Conservation (phyloP, 2,888 invertebrate genomes). For the Salticus scenicus region DNA sequence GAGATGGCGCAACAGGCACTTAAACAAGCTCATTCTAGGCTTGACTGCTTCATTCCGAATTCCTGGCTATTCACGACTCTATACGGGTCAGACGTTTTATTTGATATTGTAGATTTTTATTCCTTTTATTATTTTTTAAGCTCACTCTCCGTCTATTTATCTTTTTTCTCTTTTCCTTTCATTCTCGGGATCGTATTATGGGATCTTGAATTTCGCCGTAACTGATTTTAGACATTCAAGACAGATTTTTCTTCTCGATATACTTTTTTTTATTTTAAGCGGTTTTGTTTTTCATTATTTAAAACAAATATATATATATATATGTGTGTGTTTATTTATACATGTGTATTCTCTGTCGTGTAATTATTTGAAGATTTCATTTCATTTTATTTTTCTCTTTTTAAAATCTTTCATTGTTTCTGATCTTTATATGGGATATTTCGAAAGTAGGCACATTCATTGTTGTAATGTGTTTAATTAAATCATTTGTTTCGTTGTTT, state of each 20-base stretch:
- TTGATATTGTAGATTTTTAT: slow-evolving; percentile 51
- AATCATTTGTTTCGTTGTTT: too few species aligned
- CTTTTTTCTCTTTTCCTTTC: slow-evolving; percentile 17
- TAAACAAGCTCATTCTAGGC: slow-evolving; percentile 20
- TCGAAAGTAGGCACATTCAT: too few species aligned
- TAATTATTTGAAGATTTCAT: too few species aligned
- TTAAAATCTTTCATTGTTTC: too few species aligned
- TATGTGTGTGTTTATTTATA: too few species aligned
- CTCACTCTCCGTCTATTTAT: slow-evolving; percentile 27
- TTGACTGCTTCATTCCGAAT: slow-evolving; percentile 56
- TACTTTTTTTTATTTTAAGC: not conserved
- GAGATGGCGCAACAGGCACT: slow-evolving; percentile 61
- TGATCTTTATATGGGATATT: too few species aligned
- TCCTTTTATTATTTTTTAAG: too few species aligned
- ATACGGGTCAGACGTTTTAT: slow-evolving; percentile 61
- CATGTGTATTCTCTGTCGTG: too few species aligned
- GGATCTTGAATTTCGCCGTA: slow-evolving; percentile 51
- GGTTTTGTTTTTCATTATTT: not conserved
- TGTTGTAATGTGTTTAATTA: too few species aligned
- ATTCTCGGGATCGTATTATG: slow-evolving; percentile 54
- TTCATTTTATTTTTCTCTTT: too few species aligned
- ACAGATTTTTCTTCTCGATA: slow-evolving; percentile 41
- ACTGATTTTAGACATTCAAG: slow-evolving; percentile 62
- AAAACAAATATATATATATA: too few species aligned
- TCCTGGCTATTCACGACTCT: slow-evolving; percentile 47